phyloP scores from a whole-genome alignment of 2,113 vertebrate species.

The Cyanoramphus novaezelandiae region DNA sequence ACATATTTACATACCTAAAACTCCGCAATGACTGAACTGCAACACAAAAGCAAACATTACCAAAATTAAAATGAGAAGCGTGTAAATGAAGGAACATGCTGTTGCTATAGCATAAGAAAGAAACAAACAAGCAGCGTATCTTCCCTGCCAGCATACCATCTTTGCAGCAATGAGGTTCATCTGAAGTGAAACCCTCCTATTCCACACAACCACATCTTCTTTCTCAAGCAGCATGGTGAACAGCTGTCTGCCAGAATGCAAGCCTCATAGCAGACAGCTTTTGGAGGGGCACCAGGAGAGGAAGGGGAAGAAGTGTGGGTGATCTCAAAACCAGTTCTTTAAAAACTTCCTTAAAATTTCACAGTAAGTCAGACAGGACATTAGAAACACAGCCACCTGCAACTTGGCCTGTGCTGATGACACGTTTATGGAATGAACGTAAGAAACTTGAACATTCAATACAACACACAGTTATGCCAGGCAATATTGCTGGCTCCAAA shows the following conservation, averaged over 20 bases:
- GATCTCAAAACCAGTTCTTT: background rate
- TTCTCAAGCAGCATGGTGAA: background rate
- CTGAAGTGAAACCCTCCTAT: background rate
- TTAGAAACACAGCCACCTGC: background rate
- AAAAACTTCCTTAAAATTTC: background rate
- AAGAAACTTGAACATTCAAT: background rate
- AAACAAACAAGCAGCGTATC: background rate
- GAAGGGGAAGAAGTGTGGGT: conserved; percentile 18
- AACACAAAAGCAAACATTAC: background rate
- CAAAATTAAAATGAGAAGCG: background rate
- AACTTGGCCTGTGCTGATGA: background rate
- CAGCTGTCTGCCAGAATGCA: background rate
- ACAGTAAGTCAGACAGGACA: background rate
- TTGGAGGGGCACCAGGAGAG: conserved; percentile 3
- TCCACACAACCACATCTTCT: conserved; percentile 19
- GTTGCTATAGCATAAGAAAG: background rate
- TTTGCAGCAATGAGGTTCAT: background rate
- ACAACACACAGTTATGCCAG: background rate
- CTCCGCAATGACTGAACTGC: background rate
- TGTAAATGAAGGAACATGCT: background rate
- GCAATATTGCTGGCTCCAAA: background rate
- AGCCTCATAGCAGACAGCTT: background rate
- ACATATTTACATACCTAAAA: background rate
- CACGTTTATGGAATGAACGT: background rate
- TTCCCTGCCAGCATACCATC: background rate